phyloP scores from a whole-genome alignment of 2,113 vertebrate species.

The Onychostruthus taczanowskii region DNA sequence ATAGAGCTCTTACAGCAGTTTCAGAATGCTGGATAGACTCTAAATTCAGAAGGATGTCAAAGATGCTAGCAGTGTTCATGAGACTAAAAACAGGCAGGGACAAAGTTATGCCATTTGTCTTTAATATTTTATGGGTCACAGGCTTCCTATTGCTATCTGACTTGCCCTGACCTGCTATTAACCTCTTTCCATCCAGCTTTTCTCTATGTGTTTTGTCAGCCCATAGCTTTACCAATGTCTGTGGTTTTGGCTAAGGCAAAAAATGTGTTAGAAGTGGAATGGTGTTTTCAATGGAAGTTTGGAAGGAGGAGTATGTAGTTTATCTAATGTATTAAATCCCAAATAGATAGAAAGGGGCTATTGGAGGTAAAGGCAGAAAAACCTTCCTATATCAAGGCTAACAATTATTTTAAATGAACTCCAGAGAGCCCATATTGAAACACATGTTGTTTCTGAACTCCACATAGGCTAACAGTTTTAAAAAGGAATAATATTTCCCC shows the following conservation, averaged over 20 bases:
- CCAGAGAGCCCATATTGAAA: neutral
- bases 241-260: neutral
- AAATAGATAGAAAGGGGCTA: neutral
- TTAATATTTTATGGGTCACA: slow-evolving; percentile 32
- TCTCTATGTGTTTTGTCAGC: neutral
- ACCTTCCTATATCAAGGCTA: rapidly evolving
- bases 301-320: neutral
- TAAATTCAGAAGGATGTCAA: neutral
- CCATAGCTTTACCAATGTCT: neutral
- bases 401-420: neutral
- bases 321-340: neutral
- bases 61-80: neutral
- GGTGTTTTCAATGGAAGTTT: neutral
- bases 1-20: neutral
- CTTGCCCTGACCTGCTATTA: slow-evolving; percentile 4
- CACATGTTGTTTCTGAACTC: neutral
- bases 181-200: neutral
- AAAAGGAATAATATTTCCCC: neutral
- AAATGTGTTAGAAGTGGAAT: neutral
- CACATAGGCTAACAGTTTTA: neutral
- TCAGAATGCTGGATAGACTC: neutral
- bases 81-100: neutral
- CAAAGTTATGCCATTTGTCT: neutral
- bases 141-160: neutral
- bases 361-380: neutral